Base-by-base conservation (phyloP, 2,113 vertebrate species). In the Ornithorhynchus anatinus region DNA sequence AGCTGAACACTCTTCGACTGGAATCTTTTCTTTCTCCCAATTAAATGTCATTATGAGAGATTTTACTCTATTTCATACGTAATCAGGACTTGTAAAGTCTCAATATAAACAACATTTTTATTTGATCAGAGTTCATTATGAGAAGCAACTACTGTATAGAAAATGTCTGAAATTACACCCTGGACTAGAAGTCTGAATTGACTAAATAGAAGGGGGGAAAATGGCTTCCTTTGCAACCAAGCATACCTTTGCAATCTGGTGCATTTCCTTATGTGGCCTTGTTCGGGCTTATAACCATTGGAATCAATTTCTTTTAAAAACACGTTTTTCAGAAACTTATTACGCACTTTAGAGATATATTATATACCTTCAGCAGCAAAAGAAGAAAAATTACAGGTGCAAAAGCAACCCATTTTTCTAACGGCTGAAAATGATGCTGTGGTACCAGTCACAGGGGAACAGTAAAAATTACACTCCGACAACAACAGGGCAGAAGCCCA, bases 261-360 rank as follows among this genome's bases (percentile, higher is more conserved):
- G 58, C 83, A 79, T 90, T 89, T 89, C 84, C 89, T 89, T 89
- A 82, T 19, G 81, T 89, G 91, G 89, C 88, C 91, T 93, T 92
- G 91, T 88, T 86, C 42, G 31, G 85, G 82, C 91, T 93, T 94
- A 90, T 94, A 96, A 96, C 91, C 92, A 91, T 89, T 91, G 88
- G 81, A 94, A 96, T 96, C 95, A 95, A 97, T 97, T 97, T 94
- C 92, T 93, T 96, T 96, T 96, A 96, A 97, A 97, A 97, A 96
- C 93, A 94, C 89, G 90, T 94, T 95, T 96, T 94, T 95, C 94
- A 92, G 94, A 92, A 93, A 93, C 94, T 92, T 95, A 95, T 95
- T 96, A 95, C 93, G 89, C 90, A 91, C 91, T 96, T 95, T 93
- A 96, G 93, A 96, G 94, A 96, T 95, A 95, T 95, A 96, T 96